Conservation (phyloP, 64 coral and sea anemone species). For the Catalaphyllia jardinei region DNA sequence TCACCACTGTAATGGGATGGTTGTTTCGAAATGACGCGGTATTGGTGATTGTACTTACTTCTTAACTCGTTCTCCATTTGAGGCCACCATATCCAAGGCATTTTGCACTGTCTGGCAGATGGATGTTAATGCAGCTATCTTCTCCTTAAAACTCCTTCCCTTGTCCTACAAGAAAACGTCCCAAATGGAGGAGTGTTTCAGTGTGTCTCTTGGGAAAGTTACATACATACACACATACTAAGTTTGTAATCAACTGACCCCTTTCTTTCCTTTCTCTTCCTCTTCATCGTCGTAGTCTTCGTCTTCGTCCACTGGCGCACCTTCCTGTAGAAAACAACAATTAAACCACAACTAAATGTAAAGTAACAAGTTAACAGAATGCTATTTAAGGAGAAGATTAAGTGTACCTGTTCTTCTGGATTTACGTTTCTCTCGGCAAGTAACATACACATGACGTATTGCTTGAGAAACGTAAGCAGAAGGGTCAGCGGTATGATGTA, state of each 20-base stretch:
- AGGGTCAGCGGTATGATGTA: constrained; percentile 94
- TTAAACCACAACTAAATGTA: no score
- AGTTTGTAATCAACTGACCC: constrained; percentile 37
- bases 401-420: constrained; percentile 92
- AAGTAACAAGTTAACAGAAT: neutral
- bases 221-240: neutral
- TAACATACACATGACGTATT: constrained; percentile 95
- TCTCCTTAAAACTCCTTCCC: constrained; percentile 98
- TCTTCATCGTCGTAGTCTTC: constrained; percentile 92
- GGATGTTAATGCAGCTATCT: constrained; percentile 86
- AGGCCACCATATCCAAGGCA: constrained; percentile 93
- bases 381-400: neutral
- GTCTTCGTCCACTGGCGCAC: constrained; percentile 93
- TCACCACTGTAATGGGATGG: no score
- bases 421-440: constrained; percentile 86
- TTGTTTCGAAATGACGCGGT: no score
- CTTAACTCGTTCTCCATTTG: constrained; percentile 92
- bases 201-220: neutral
- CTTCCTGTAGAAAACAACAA: constrained; percentile 55
- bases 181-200: neutral
- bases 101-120: constrained; percentile 98
- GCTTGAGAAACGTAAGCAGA: constrained; percentile 91
- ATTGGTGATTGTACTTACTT: constrained; percentile 65
- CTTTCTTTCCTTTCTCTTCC: constrained; percentile 91
- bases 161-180: constrained; percentile 69